Evolutionary conservation across 1,140 invertebrate species (phyloP).

Genomic region (Drosophila dunni): DNA sequence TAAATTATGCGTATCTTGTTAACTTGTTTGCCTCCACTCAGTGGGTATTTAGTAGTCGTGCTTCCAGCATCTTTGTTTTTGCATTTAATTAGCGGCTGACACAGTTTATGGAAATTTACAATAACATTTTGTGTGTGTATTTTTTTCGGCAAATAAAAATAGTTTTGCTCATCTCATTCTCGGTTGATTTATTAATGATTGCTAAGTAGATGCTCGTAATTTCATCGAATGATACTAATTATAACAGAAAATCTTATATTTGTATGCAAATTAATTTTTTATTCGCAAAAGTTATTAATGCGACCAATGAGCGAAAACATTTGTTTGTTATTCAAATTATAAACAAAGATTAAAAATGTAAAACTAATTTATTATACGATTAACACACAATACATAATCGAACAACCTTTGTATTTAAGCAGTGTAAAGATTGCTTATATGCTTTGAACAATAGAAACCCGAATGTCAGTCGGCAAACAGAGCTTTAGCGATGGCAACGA

Average conservation of each 20-base stretch:
- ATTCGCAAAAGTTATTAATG: not conserved
- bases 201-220: constrained; percentile 13
- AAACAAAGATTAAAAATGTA: constrained; percentile 8
- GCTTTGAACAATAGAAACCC: not conserved
- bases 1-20: too few relatives aligned
- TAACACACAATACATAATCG: constrained; percentile 7
- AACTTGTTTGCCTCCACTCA: not conserved
- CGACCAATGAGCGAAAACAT: constrained; percentile 7
- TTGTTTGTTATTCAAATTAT: not conserved
- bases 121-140: constrained; percentile 19
- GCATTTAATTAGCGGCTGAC: constrained; percentile 27
- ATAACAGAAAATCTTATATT: constrained; percentile 16
- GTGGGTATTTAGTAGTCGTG: not conserved
- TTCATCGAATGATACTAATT: constrained; percentile 2
- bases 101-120: constrained; percentile 17
- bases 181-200: constrained; percentile 20
- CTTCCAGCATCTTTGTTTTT: not conserved
- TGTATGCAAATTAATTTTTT: constrained; percentile 5
- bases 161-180: constrained; percentile 14
- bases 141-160: not conserved
- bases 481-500: too few relatives aligned
- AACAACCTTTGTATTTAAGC: not conserved
- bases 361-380: constrained; percentile 10
- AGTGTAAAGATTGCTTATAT: not conserved
- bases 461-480: too few relatives aligned